phyloP scores from a whole-genome alignment of 2,888 invertebrate genomes.

The Lithophane ornitopus region DNA sequence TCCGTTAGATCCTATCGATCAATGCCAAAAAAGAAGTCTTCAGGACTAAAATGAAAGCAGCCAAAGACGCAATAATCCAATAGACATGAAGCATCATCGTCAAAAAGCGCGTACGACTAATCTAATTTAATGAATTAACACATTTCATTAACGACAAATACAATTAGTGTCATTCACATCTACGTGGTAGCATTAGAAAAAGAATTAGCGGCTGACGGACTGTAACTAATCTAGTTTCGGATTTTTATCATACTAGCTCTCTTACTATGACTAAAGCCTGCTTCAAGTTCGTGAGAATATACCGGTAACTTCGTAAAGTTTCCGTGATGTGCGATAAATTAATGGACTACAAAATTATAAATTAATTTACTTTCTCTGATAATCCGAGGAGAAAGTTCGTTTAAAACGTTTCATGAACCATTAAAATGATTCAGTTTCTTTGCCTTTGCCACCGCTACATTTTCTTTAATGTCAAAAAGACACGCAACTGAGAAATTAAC shows the following conservation, averaged over 20 bases:
- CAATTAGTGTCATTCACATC: slow-evolving; percentile 46
- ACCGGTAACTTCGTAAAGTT: slow-evolving; percentile 20
- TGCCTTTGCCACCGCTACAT: slow-evolving; percentile 14
- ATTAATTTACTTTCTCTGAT: slow-evolving; percentile 54
- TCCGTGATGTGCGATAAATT: slow-evolving; percentile 40
- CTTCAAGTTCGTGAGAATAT: slow-evolving; percentile 25
- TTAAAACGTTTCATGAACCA: slow-evolving; percentile 36
- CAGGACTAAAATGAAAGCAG: background rate
- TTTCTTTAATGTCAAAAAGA: slow-evolving; percentile 42
- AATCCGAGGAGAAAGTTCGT: slow-evolving; percentile 46
- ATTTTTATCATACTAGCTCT: slow-evolving; percentile 3
- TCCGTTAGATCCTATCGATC: background rate
- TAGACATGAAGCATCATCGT: background rate
- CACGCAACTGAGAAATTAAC: slow-evolving; percentile 43
- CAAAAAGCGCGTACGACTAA: slow-evolving; percentile 24
- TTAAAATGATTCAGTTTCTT: slow-evolving; percentile 29
- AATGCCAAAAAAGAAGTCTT: background rate
- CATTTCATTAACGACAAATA: slow-evolving; percentile 54
- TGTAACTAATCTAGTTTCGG: slow-evolving; percentile 24
- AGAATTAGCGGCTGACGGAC: slow-evolving; percentile 12
- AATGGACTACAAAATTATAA: slow-evolving; percentile 46
- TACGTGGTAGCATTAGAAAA: slow-evolving; percentile 13
- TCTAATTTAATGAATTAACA: slow-evolving; percentile 55
- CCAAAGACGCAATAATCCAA: background rate
- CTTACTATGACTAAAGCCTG: background rate